Evolutionary conservation across 2,113 vertebrate species (phyloP), one percentile per base, ranked within the genome.

Genomic region (Lates calcarifer): DNA sequence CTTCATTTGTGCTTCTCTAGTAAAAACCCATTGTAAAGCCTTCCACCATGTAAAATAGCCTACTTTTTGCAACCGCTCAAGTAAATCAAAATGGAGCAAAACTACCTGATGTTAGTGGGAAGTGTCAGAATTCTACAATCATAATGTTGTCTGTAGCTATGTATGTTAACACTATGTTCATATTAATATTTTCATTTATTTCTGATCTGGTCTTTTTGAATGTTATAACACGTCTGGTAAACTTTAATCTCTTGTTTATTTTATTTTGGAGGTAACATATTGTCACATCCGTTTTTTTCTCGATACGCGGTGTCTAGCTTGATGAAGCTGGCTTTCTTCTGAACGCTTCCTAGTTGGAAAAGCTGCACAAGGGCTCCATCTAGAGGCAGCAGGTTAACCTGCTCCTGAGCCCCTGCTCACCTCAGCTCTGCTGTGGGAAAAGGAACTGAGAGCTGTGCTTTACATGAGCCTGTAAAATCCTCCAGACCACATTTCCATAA

Each of bases 291-390:
- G 69, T 2, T 71, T n/a, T 1, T 0, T 4, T 26, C 15, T 17
- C 4, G 2, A 14, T 18, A 1, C 39, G 20, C 26, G 1, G 2
- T 22, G 13, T 74, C 2, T 3, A 20, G 0, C 64, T 81, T 84
- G 57, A 84, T 41, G 2, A 56, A 62, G 4, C 3, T 28, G 14
- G 18, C 4, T 73, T 58, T 63, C 15, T 1, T 64, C 53, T 45
- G 11, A 63, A 8, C 67, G 82, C 81, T 92, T 92, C 87, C 91
- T 90, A 61, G 65, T 93, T 83, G 13, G 10, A 58, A 53, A 71
- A 2, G 17, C 31, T 53, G 45, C 81, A 62, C 65, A 47, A 58
- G 18, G 33, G 28, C 81, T 26, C 79, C 87, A 78, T 69, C 93
- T 91, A 41, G 79, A 62, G 84, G 79, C 63, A 5, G 9, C 8